Evolutionary conservation across 2,888 invertebrate species (phyloP).

Genomic region (Zhengitettix transpicula): DNA sequence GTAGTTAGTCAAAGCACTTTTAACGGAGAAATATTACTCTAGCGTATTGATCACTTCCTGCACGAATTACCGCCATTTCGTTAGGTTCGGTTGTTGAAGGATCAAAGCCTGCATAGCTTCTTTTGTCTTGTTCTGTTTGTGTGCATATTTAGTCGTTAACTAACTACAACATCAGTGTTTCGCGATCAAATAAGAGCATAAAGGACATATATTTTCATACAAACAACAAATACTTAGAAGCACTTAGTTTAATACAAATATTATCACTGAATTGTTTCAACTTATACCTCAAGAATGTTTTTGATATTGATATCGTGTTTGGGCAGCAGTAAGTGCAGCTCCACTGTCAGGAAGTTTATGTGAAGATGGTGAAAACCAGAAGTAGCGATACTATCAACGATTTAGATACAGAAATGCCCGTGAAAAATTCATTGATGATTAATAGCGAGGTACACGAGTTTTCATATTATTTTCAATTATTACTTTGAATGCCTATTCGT

Average conservation of each 20-base stretch:
- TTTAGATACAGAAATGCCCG: constrained; percentile 10
- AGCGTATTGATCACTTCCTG: neutral
- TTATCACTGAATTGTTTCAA: constrained; percentile 7
- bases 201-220: neutral
- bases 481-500: no score
- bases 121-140: neutral
- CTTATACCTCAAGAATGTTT: constrained; percentile 8
- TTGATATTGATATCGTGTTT: constrained; percentile 3
- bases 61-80: neutral
- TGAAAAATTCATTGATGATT: constrained; percentile 1
- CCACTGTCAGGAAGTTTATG: neutral
- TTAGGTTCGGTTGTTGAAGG: neutral
- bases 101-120: neutral
- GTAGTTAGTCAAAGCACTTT: no score
- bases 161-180: no score
- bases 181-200: neutral
- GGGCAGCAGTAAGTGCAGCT: constrained; percentile 6
- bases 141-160: neutral
- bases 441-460: neutral
- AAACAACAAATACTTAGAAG: neutral
- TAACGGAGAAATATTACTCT: neutral
- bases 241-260: neutral
- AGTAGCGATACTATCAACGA: constrained; percentile 8
- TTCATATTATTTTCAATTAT: no score
- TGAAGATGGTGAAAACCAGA: constrained; percentile 14